Conservation (phyloP, 1,140 invertebrate species). For the Forficula auricularia region DNA sequence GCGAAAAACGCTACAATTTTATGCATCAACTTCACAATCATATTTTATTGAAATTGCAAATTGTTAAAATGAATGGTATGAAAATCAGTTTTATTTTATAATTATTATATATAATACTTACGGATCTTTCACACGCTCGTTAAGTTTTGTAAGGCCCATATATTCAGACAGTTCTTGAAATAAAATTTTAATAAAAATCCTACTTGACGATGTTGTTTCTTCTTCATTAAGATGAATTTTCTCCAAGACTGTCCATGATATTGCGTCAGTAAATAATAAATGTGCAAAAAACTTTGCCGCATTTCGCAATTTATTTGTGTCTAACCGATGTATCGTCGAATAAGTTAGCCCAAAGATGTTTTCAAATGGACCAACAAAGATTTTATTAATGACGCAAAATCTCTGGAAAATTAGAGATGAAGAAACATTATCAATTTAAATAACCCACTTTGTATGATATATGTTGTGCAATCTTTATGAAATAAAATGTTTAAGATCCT, state of each 20-base stretch:
- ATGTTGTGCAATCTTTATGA: no score
- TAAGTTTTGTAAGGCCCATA: conserved; percentile 84
- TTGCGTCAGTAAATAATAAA: conserved; percentile 89
- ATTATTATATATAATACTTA: conserved; percentile 28
- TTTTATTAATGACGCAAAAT: conserved; percentile 80
- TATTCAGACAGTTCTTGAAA: conserved; percentile 94
- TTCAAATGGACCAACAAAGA: conserved; percentile 84
- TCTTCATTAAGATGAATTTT: conserved; percentile 88
- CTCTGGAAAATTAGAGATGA: conserved; percentile 51
- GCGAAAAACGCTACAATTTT: not conserved
- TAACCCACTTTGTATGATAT: no score
- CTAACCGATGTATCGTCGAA: conserved; percentile 78
- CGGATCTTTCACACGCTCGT: conserved; percentile 74
- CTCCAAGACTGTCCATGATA: conserved; percentile 77
- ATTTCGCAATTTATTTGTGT: conserved; percentile 93
- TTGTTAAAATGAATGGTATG: not conserved
- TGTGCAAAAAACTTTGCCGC: conserved; percentile 97
- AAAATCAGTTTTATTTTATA: not conserved
- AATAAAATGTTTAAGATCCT: no score
- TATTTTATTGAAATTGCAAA: not conserved
- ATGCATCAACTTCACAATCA: not conserved
- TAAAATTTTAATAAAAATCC: conserved; percentile 95
- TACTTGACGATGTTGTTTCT: conserved; percentile 89
- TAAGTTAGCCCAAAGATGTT: conserved; percentile 93
- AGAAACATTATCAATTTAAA: no score